Conservation (phyloP, 2,113 vertebrate species). For the Scomber colias region DNA sequence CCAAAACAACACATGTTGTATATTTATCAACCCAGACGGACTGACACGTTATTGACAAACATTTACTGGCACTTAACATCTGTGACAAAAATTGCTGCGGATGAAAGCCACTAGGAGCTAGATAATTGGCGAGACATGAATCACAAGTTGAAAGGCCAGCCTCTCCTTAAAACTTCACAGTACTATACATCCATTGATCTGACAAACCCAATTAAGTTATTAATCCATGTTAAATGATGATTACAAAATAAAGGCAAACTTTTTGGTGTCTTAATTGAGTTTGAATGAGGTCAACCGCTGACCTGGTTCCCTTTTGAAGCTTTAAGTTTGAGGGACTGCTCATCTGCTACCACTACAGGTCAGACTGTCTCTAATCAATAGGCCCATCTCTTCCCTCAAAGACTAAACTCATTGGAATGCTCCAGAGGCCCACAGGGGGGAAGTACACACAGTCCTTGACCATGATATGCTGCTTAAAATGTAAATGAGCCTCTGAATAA, state of each 20-base stretch:
- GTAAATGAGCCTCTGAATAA: constrained; percentile 76
- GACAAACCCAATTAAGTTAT: constrained; percentile 66
- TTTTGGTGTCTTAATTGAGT: constrained; percentile 55
- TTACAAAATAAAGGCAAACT: constrained; percentile 48
- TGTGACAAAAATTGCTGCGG: constrained; percentile 59
- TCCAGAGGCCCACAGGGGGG: constrained; percentile 57
- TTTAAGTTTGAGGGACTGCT: constrained; percentile 37
- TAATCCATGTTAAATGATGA: constrained; percentile 56
- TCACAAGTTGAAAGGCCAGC: constrained; percentile 46
- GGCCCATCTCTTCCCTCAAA: constrained; percentile 64
- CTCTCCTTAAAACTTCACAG: constrained; percentile 50
- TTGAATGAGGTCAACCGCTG: constrained; percentile 65
- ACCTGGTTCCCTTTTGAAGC: constrained; percentile 43
- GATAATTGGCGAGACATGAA: constrained; percentile 60
- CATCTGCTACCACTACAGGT: constrained; percentile 60
- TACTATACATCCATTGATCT: constrained; percentile 62
- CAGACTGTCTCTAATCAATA: constrained; percentile 71
- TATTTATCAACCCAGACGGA: constrained; percentile 60
- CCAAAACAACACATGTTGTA: constrained; percentile 53
- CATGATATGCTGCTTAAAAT: constrained; percentile 79
- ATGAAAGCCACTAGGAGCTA: constrained; percentile 63
- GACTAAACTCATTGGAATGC: constrained; percentile 77
- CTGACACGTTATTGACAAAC: constrained; percentile 68
- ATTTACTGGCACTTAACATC: constrained; percentile 73
- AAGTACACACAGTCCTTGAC: constrained; percentile 80